Conservation (phyloP, 2,113 vertebrate species). For the Pristiophorus japonicus region DNA sequence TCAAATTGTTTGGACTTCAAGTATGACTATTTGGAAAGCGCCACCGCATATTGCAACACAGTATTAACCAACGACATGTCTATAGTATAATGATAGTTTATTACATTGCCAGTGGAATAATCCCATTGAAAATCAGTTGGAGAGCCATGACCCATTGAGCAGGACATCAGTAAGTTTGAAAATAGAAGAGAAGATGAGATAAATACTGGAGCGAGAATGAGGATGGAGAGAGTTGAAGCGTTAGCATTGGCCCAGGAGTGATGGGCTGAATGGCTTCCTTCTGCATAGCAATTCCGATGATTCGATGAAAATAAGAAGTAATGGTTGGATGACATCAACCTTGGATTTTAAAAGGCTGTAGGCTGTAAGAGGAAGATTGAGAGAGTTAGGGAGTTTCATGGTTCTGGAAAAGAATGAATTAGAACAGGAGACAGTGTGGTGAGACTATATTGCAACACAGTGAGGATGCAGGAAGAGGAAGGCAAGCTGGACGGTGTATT, state of each 20-base stretch:
- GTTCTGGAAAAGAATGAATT: neutral
- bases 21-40: neutral
- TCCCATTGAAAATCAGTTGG: neutral
- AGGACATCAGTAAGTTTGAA: neutral
- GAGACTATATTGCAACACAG: neutral
- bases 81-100: neutral
- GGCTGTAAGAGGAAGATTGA: neutral
- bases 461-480: neutral
- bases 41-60: neutral
- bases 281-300: neutral
- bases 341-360: neutral
- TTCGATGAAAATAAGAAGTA: neutral
- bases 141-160: neutral
- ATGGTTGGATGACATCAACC: neutral
- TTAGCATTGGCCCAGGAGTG: neutral
- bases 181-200: neutral
- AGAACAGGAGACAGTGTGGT: neutral
- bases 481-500: neutral
- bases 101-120: neutral
- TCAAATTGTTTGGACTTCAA: neutral
- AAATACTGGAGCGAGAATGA: neutral
- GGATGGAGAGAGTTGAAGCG: neutral
- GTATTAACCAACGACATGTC: neutral
- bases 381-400: neutral
- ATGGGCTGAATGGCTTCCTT: neutral